Conservation (phyloP, 2,113 vertebrate species). For the Rhinoptilus africanus region DNA sequence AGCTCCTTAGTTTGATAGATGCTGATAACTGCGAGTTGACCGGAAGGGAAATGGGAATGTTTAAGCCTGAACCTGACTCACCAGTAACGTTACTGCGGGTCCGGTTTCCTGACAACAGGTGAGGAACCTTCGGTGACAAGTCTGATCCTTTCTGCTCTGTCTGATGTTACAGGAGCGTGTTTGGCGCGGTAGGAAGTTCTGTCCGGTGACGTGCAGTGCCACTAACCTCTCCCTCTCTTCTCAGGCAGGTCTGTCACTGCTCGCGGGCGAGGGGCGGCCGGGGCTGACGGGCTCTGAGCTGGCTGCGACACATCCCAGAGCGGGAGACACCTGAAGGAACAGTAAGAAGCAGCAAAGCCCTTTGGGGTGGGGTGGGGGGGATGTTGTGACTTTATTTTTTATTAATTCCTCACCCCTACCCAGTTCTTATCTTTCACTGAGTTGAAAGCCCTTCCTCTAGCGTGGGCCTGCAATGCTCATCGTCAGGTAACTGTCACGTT, state of each 20-base stretch:
- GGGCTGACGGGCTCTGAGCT: neutral
- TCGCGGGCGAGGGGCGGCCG: neutral
- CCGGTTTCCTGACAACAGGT: fast-evolving
- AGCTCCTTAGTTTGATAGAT: neutral
- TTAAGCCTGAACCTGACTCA: neutral
- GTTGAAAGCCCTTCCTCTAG: neutral
- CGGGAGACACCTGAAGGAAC: neutral
- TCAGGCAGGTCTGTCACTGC: neutral
- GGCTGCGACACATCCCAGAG: neutral
- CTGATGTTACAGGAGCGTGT: fast-evolving
- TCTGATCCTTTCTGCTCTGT: neutral
- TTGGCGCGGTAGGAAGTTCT: neutral
- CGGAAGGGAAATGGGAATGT: neutral
- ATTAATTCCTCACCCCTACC: neutral
- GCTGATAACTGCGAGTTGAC: neutral
- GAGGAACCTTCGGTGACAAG: neutral
- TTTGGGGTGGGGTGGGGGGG: fast-evolving
- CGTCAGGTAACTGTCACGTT: neutral
- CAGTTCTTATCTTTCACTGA: neutral
- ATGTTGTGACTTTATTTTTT: neutral
- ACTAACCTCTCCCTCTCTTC: neutral
- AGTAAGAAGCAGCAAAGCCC: neutral
- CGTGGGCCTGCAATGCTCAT: neutral
- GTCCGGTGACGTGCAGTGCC: neutral
- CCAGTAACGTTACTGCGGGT: no score